phyloP scores from a whole-genome alignment of 92 coral and sea anemone species.

The Umimayanthus chanpuru region DNA sequence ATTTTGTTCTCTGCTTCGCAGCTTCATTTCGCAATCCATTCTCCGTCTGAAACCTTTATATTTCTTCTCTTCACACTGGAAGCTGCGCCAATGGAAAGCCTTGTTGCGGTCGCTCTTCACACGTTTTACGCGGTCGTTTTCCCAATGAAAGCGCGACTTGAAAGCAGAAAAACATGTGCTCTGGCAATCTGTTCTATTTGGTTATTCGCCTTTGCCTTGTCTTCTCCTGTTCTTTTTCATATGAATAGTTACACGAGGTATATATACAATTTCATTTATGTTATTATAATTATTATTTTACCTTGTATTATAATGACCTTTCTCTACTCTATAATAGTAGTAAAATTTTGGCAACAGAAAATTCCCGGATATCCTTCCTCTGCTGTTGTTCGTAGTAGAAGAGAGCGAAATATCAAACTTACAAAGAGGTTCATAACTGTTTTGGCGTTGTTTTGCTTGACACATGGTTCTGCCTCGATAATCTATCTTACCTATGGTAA shows the following conservation, averaged over 20 bases:
- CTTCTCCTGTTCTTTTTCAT: neutral
- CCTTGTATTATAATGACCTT: neutral
- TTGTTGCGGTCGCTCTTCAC: neutral
- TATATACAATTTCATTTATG: neutral
- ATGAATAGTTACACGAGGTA: neutral
- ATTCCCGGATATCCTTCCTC: neutral
- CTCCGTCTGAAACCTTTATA: neutral
- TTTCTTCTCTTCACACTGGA: no score
- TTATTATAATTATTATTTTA: no score
- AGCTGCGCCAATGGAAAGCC: constrained; percentile 16
- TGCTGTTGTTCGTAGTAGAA: neutral
- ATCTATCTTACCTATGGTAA: neutral
- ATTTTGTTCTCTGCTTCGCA: neutral
- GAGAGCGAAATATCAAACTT: neutral
- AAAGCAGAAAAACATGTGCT: neutral
- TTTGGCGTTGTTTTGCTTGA: neutral
- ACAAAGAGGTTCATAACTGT: no score
- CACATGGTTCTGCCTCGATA: neutral
- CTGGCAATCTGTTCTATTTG: neutral
- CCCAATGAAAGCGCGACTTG: constrained; percentile 29
- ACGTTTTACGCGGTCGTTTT: constrained; percentile 15
- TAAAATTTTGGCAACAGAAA: neutral
- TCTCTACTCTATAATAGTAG: constrained; percentile 8
- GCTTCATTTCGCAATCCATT: no score
- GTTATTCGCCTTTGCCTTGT: neutral